These are phyloP conservation scores for Chaetura pelagica DNA, from an alignment of 2,113 vertebrate species.

Conservation along the genomic window DNA sequence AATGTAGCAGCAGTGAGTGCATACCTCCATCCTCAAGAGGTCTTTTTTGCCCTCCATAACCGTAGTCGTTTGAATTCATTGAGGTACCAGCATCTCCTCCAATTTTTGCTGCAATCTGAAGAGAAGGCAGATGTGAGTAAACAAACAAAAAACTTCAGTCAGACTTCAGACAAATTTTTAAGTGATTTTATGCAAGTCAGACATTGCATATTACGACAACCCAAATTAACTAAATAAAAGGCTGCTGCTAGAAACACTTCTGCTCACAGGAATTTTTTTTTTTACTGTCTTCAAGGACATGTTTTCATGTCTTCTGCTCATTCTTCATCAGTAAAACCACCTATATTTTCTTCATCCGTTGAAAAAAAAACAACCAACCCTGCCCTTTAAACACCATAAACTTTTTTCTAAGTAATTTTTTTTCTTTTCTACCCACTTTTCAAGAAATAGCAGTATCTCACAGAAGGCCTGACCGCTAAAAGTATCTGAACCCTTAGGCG, in stretches of 20 bases:
- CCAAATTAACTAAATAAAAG: not conserved
- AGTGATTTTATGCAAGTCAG: fast-evolving
- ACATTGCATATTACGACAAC: fast-evolving
- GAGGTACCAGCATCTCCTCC: constrained; percentile 91
- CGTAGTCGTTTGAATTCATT: constrained; percentile 90
- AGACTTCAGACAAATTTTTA: not conserved
- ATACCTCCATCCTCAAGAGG: constrained; percentile 97
- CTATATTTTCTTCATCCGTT: fast-evolving
- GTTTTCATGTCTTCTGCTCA: fast-evolving
- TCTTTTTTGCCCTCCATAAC: constrained; percentile 97
- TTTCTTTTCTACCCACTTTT: not conserved
- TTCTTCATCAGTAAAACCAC: not conserved
- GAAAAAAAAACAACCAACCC: not conserved
- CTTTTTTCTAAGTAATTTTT: fast-evolving
- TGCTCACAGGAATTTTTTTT: fast-evolving
- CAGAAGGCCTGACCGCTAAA: not conserved
- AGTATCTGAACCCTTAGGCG: not conserved
- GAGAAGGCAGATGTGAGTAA: not conserved
- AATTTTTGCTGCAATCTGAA: constrained; percentile 97
- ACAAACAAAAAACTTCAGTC: not conserved
- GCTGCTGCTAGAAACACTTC: fast-evolving
- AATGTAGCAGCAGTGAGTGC: constrained; percentile 45
- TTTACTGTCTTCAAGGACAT: not conserved
- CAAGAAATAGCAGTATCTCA: not conserved
- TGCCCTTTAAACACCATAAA: not conserved